Percentiles rank a stretch among this genome's conserved stretches.
phyloP scores from a whole-genome alignment of 2,888 invertebrate genomes.

The Platycnemis pennipes region DNA sequence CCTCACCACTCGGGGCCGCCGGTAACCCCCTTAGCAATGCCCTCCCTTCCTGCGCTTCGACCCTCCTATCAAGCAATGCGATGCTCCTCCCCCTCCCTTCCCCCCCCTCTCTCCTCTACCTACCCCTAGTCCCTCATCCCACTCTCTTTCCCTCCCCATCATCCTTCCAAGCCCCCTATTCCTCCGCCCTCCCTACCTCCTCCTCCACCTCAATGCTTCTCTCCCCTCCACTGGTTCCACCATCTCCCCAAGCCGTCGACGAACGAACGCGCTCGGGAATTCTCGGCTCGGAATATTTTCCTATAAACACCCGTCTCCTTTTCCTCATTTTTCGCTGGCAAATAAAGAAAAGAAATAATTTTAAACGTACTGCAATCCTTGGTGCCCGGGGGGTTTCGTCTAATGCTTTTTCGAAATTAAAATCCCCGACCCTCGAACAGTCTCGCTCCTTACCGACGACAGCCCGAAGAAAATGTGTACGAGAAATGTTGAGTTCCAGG shows the following conservation, averaged over 20 bases:
- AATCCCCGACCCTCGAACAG: background rate
- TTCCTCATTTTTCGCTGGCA: background rate
- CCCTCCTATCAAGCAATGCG: conserved; percentile 40
- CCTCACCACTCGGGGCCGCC: background rate
- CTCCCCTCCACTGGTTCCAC: background rate
- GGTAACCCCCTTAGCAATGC: background rate
- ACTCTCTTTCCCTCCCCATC: background rate
- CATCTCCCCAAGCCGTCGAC: background rate
- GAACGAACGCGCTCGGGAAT: background rate
- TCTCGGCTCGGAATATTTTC: background rate
- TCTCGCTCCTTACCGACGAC: background rate
- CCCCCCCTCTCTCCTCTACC: background rate
- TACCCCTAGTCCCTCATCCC: background rate
- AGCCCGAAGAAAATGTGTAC: background rate
- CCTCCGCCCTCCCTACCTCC: background rate
- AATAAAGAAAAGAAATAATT: background rate
- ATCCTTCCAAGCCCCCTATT: background rate
- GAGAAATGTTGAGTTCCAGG: background rate
- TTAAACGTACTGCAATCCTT: background rate
- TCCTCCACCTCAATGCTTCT: background rate
- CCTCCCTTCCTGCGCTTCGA: background rate
- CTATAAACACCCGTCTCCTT: background rate
- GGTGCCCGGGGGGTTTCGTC: background rate
- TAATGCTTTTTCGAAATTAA: conserved; percentile 16
- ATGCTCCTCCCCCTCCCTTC: conserved; percentile 32